Evolutionary conservation across 2,113 vertebrate genomes (phyloP), one percentile per base, ranked within the genome.

Genomic region (Sisor rabdophorus): DNA sequence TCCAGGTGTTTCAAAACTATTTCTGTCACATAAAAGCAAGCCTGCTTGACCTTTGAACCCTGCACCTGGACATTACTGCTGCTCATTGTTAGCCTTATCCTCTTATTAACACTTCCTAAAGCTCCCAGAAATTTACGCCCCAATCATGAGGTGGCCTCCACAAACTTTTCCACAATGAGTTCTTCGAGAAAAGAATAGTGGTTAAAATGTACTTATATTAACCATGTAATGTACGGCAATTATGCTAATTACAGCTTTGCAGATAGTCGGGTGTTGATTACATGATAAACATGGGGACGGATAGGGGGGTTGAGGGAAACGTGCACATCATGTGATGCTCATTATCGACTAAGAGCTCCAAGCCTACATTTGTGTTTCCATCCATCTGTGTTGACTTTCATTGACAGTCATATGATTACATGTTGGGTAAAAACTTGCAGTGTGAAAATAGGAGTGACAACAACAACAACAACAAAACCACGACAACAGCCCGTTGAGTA

Each of bases 211-310:
- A 83, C 87, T 88, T 85, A 87, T 75, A 87, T 88, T 90, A 90
- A 89, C 86, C 85, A 82, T 88, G 89, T 87, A 88, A 90, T 88
- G 85, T 91, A 90, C 87, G 91, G 87, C 86, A 89, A 91, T 92
- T 92, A 91, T 92, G 89, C 77, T 90, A 90, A 92, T 92, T 89
- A 83, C 84, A 81, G 82, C 76, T 80, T 87, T 90, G 88, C 91
- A 91, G 91, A 91, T 91, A 90, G 91, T 86, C 86, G 84, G 80
- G 88, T 89, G 88, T 87, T 92, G 91, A 92, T 91, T 92, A 88
- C 88, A 82, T 87, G 86, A 86, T 87, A 85, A 89, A 85, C 87
- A 89, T 87, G 30, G 73, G 26, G 63, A 73, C 56, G 68, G 54
- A 86, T 84, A 83, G 81, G 85, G 85, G 81, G 86, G 40, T 44